Evolutionary conservation across 1,140 invertebrate genomes (phyloP).

Genomic region (Carposina sasakii): DNA sequence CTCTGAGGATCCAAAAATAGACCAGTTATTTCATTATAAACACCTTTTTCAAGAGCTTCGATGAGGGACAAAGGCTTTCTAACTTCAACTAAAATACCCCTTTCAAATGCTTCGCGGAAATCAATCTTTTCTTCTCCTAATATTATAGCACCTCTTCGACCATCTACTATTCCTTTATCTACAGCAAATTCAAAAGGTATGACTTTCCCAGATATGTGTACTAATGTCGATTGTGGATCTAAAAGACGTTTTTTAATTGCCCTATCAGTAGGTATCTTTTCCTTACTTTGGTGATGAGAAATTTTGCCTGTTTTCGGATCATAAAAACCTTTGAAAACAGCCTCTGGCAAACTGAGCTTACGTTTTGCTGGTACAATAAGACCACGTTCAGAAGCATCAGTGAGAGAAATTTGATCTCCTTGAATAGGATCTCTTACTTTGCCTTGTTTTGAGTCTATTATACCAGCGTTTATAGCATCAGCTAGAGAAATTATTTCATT

Average conservation of each 20-base stretch:
- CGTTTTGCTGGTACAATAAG: conserved; percentile 86
- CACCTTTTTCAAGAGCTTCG: conserved; percentile 87
- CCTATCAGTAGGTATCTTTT: conserved; percentile 82
- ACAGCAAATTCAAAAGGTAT: conserved; percentile 89
- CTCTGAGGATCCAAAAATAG: conserved; percentile 86
- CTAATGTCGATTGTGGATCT: conserved; percentile 85
- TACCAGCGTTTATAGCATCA: conserved; percentile 85
- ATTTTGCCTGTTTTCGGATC: conserved; percentile 82
- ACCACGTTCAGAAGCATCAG: conserved; percentile 85
- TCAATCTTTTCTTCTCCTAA: conserved; percentile 80
- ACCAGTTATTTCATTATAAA: conserved; percentile 83
- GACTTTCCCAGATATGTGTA: conserved; percentile 80
- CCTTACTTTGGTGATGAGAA: conserved; percentile 79
- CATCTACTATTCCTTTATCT: conserved; percentile 84
- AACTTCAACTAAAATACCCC: conserved; percentile 86
- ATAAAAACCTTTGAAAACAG: conserved; percentile 89
- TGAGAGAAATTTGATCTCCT: conserved; percentile 82
- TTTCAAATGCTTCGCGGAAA: conserved; percentile 89
- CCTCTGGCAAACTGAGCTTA: conserved; percentile 88
- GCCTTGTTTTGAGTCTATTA: conserved; percentile 87
- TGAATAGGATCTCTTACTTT: conserved; percentile 83
- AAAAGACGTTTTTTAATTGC: conserved; percentile 86
- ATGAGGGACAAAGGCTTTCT: conserved; percentile 86
- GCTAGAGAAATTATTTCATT: conserved; percentile 84
- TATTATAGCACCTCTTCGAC: conserved; percentile 79